Base-by-base conservation (phyloP, 53 echinoderm and acorn worm species). In the Holothuria leucospilota region DNA sequence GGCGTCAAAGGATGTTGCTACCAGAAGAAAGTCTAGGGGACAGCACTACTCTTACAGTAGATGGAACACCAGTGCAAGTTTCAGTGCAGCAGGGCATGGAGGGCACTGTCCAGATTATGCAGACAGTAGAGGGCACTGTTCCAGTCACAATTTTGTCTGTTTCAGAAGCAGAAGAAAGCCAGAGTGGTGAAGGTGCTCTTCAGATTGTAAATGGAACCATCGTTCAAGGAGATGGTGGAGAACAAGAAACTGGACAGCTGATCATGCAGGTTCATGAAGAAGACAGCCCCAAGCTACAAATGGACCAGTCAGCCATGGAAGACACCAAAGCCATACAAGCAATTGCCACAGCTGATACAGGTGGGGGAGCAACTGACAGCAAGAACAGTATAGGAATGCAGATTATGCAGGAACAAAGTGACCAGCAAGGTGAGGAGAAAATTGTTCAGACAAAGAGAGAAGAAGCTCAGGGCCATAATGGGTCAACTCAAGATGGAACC, bases 101-200 rank as follows among this genome's bases (percentile, higher is more conserved):
- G 39, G 96, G 93, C 58, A 93, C 93, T 21, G 88, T 93, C 16
- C 93, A 93, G 85, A 85, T 96, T 20, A 88, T 93, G 66, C 93
- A 96, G 68, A 90, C 91, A 29, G 85, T 81, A 18, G 93, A 91
- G 23, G 96, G 93, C 29, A 71, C 89, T 62, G 87, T 96, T 71
- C 96, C 96, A 24, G 93, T 96, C 59, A 94, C 94, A 12, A 94
- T 96, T 26, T 89, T 96, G 16, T 92, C 96, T 8, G 96, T 96
- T 15, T 59, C 92, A 56, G 92, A 93, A 28, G 80, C 52, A 38
- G 93, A 91, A 13, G 94, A 96, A 39, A 91, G 91, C 21, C 87
- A 92, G 34, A 91, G 94, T 42, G 90, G 93, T 60, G 91, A 93
- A 34, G 86, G 93, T 60, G 92, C 94, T 42, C 89, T 96, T 59